These are phyloP conservation scores for Apis cerana DNA, from an alignment of 1,140 invertebrate species.

Conservation along the genomic window DNA sequence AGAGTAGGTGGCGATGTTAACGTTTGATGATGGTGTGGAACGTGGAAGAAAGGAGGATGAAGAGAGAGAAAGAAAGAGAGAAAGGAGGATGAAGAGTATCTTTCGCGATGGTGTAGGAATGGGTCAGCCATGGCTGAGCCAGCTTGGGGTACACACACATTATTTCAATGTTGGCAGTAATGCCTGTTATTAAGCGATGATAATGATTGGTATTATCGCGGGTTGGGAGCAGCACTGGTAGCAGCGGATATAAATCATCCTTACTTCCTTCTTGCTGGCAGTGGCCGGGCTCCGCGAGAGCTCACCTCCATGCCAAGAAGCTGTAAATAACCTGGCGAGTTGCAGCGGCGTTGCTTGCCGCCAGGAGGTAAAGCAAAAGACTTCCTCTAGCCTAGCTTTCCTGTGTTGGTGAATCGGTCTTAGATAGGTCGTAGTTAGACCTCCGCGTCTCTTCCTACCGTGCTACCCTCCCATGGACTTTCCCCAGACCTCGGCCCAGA, in stretches of 20 bases:
- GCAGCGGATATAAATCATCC: slow-evolving; percentile 82
- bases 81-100: slow-evolving; percentile 50
- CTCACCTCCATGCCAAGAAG: slow-evolving; percentile 79
- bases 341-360: slow-evolving; percentile 62
- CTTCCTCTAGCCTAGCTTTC: slow-evolving; percentile 31
- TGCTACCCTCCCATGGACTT: slow-evolving; percentile 36
- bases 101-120: slow-evolving; percentile 67
- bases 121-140: slow-evolving; percentile 71
- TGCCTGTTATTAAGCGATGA: slow-evolving; percentile 82
- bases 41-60: background rate
- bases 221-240: slow-evolving; percentile 81
- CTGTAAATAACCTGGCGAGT: slow-evolving; percentile 78
- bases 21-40: background rate
- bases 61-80: slow-evolving; percentile 45
- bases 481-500: background rate
- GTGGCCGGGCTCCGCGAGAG: slow-evolving; percentile 61
- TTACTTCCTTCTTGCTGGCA: slow-evolving; percentile 80
- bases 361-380: slow-evolving; percentile 46
- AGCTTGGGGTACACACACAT: slow-evolving; percentile 73
- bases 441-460: slow-evolving; percentile 46
- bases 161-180: slow-evolving; percentile 83
- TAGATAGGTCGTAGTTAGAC: slow-evolving; percentile 41
- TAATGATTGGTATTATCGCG: slow-evolving; percentile 83
- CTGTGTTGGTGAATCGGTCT: slow-evolving; percentile 39
- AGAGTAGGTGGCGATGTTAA: slow-evolving; percentile 35